Conservation (phyloP, 2,113 vertebrate species). For the Eurystomus gularis region DNA sequence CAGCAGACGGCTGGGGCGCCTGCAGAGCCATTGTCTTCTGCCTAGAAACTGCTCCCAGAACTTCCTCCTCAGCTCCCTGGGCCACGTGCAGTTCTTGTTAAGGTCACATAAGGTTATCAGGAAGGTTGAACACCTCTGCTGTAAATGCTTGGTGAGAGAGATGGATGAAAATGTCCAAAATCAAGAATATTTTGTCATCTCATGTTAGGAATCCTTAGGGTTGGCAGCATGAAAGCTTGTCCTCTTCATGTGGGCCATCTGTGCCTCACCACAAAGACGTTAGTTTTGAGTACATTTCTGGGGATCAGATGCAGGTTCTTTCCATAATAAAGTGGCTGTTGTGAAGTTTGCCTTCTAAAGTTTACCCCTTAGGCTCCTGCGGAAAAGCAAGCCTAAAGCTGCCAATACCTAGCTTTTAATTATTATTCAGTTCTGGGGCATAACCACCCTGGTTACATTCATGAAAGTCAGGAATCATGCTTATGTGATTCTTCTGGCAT, state of each 20-base stretch:
- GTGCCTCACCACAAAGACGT: neutral
- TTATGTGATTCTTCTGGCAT: slow-evolving; percentile 31
- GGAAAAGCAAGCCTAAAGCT: slow-evolving; percentile 52
- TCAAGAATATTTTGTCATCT: neutral
- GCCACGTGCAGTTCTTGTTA: neutral
- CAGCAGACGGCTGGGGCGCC: neutral
- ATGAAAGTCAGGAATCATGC: slow-evolving; percentile 1
- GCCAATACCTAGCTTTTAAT: slow-evolving; percentile 64
- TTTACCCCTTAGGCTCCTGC: slow-evolving; percentile 39
- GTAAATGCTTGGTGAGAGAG: neutral
- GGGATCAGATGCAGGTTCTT: neutral
- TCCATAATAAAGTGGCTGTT: slow-evolving; percentile 28
- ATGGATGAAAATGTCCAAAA: slow-evolving; percentile 8
- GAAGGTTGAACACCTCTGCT: neutral
- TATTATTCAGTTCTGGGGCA: slow-evolving; percentile 48
- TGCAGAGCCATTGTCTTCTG: neutral
- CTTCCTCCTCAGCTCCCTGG: neutral
- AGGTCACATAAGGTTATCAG: neutral
- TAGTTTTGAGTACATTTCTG: neutral
- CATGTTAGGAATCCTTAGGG: neutral
- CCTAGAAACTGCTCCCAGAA: neutral
- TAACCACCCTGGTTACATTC: slow-evolving; percentile 54
- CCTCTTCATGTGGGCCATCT: neutral
- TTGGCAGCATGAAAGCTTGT: neutral
- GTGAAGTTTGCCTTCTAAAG: slow-evolving; percentile 42